Conservation (phyloP, 2,888 invertebrate genomes). For the Leistus spinibarbis region DNA sequence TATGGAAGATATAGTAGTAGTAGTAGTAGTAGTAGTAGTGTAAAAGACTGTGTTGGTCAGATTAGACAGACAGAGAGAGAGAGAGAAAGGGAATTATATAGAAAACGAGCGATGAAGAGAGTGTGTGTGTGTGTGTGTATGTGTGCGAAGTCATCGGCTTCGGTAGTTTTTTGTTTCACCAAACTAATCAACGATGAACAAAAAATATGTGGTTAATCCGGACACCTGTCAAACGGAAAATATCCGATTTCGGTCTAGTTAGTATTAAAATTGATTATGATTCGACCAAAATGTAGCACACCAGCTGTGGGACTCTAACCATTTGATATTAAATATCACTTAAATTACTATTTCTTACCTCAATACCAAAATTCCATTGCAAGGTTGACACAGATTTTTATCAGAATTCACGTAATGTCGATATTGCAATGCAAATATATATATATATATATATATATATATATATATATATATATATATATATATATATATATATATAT, state of each 20-base stretch:
- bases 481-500: not conserved
- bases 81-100: too few relatives aligned
- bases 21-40: too few relatives aligned
- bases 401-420: too few relatives aligned
- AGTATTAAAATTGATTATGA: constrained; percentile 19
- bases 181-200: not conserved
- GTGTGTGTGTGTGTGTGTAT: not conserved
- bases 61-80: too few relatives aligned
- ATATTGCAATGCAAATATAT: too few relatives aligned
- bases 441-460: too few relatives aligned
- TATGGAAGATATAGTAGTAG: not conserved
- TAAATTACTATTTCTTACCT: too few relatives aligned
- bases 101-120: not conserved
- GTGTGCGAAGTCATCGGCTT: not conserved
- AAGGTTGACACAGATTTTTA: too few relatives aligned
- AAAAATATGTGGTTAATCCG: not conserved
- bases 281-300: not conserved
- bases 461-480: not conserved
- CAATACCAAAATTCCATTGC: too few relatives aligned
- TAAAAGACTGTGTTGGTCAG: too few relatives aligned
- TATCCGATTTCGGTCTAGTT: constrained; percentile 22
- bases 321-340: not conserved
- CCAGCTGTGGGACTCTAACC: not conserved
- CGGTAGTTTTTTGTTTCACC: not conserved
- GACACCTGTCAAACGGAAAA: constrained; percentile 33